Conservation (phyloP, 1,140 invertebrate genomes). For the Drosophila ohnishii region DNA sequence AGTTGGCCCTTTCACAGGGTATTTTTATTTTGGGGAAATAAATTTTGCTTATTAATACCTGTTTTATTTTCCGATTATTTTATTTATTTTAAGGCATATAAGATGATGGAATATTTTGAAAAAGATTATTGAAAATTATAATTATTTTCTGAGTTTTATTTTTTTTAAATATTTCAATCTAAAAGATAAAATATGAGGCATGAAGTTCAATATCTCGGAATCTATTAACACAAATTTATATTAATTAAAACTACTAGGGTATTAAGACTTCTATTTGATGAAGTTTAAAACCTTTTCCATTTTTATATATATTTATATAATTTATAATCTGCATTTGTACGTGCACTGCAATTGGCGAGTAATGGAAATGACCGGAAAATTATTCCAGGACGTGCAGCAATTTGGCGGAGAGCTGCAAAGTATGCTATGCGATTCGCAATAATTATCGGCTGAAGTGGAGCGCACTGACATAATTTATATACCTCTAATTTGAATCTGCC, state of each 20-base stretch:
- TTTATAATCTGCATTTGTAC: conserved; percentile 1
- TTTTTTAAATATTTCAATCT: background rate
- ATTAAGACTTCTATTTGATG: background rate
- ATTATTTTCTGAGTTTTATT: background rate
- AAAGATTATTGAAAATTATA: background rate
- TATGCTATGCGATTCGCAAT: conserved; percentile 4
- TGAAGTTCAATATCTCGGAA: background rate
- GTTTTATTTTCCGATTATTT: background rate
- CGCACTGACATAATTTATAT: conserved; percentile 40
- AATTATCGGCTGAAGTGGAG: conserved; percentile 32
- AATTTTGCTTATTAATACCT: background rate
- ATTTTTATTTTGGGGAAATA: background rate
- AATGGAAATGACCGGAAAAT: conserved; percentile 1
- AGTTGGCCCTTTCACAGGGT: background rate
- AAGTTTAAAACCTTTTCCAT: background rate
- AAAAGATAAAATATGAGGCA: background rate
- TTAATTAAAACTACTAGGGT: background rate
- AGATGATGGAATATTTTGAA: background rate
- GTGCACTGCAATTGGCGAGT: conserved; percentile 2
- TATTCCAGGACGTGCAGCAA: conserved; percentile 16
- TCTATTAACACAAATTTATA: no score
- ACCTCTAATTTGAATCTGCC: conserved; percentile 43
- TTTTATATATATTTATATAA: conserved; percentile 7
- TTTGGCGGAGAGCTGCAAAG: conserved; percentile 31
- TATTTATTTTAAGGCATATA: background rate